Evolutionary conservation across 2,888 invertebrate genomes (phyloP).

Genomic region (Drosophila borborema): DNA sequence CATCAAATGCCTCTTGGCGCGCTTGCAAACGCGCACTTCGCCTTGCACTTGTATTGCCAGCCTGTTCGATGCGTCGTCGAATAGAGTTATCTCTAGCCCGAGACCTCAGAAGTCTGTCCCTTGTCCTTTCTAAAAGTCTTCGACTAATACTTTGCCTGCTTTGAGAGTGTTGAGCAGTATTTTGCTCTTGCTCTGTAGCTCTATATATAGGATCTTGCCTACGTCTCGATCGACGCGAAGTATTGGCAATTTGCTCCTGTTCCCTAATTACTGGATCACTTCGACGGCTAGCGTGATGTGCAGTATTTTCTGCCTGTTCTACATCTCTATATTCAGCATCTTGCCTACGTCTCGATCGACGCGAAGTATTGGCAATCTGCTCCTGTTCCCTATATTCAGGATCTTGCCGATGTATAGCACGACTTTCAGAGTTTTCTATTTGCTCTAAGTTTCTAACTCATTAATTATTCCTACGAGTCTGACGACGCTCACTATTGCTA

Average conservation of each 20-base stretch:
- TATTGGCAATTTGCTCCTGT: neutral
- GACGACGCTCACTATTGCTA: neutral
- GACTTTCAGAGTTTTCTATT: neutral
- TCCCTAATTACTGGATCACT: neutral
- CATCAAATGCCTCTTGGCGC: neutral
- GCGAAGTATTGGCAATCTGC: no score
- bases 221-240: no score
- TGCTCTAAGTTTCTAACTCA: neutral
- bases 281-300: no score
- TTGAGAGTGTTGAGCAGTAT: neutral
- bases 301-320: no score
- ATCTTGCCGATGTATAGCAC: neutral
- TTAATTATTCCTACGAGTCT: neutral
- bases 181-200: neutral
- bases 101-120: neutral
- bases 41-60: neutral
- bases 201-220: neutral
- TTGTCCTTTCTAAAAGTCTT: constrained; percentile 2
- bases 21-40: neutral
- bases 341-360: no score
- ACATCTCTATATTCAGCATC: no score
- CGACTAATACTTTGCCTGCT: neutral
- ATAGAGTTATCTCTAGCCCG: neutral
- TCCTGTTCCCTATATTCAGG: no score
- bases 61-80: neutral